These are phyloP conservation scores for Acrocephalus arundinaceus DNA, from an alignment of 2,113 vertebrate genomes.

Conservation along the genomic window DNA sequence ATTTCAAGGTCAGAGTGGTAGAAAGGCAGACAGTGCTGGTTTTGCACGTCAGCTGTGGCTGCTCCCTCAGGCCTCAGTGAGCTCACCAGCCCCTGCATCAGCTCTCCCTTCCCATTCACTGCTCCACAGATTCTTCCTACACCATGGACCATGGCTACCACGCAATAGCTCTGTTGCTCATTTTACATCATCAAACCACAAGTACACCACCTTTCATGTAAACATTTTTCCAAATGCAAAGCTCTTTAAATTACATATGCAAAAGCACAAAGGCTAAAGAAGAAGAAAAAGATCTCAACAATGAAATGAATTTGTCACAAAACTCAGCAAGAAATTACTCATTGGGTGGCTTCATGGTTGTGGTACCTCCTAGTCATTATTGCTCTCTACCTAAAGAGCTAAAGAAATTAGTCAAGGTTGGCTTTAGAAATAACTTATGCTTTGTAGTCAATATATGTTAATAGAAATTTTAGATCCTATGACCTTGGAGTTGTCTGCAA, in stretches of 20 bases:
- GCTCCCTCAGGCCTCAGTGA: background rate
- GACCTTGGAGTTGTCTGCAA: background rate
- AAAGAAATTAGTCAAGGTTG: background rate
- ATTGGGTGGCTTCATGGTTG: background rate
- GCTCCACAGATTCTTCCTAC: background rate
- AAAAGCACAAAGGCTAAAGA: background rate
- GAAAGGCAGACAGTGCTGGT: background rate
- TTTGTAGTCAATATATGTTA: background rate
- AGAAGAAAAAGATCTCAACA: background rate
- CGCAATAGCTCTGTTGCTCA: background rate
- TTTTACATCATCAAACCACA: background rate
- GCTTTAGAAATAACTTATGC: background rate
- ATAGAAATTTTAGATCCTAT: background rate
- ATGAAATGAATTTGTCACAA: background rate
- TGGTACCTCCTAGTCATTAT: background rate
- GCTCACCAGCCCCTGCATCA: background rate
- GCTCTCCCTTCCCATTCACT: background rate
- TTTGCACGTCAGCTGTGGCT: background rate
- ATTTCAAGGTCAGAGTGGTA: background rate
- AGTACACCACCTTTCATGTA: background rate
- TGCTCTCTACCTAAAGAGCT: background rate
- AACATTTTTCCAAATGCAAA: background rate
- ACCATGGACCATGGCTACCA: fast-evolving
- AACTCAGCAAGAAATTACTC: background rate
- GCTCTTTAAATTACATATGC: background rate